Evolutionary conservation across 2,113 vertebrate species (phyloP), one percentile per base, ranked within the genome.

Genomic region (Pavo muticus): DNA sequence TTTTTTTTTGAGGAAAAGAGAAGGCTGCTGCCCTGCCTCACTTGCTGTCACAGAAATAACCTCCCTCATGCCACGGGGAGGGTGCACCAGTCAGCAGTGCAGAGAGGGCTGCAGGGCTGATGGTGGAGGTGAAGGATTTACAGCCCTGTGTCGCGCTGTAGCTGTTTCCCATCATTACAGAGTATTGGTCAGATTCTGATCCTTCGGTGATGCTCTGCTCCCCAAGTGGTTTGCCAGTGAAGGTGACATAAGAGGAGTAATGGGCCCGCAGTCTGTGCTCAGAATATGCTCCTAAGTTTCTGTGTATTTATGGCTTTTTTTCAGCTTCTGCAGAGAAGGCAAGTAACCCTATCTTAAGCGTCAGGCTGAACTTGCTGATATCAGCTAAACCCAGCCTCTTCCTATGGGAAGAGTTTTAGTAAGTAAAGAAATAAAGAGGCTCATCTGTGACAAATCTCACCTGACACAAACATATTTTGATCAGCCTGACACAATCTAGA

Each of bases 401-500:
- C 77, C 71, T 89, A 23, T 3, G 78, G 84, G 84, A 91, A 85
- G 72, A 87, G 60, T 92, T 95, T 77, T 81, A 87, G 90, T 61
- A 56, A 90, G 78, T 63, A 75, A 78, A 72, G 81, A 87, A 95
- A 93, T 94, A 64, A 82, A 88, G 69, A 77, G 50, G 69, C 83
- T 91, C 48, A 15, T 85, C 73, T 60, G 12, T 82, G 89, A 84
- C 81, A 96, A 93, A 92, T 93, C 88, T 85, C 90, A 96, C 92
- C 92, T 97, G 95, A 92, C 87, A 86, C 92, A 85, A 93, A 84
- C 68, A 32, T 88, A 19, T 96, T 97, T 93, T 92, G 93, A 96
- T 93, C 94, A 90, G 84, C 81, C 84, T 3, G 7, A 84, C 81
- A 72, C 65, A 68, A 74, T 63, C 76, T 2, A 9, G 87, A 95